A percentile compares a stretch with the other conserved stretches of the same genome.
Evolutionary conservation across 2,113 vertebrate species (phyloP).

Genomic region (Pseudopipra pipra): DNA sequence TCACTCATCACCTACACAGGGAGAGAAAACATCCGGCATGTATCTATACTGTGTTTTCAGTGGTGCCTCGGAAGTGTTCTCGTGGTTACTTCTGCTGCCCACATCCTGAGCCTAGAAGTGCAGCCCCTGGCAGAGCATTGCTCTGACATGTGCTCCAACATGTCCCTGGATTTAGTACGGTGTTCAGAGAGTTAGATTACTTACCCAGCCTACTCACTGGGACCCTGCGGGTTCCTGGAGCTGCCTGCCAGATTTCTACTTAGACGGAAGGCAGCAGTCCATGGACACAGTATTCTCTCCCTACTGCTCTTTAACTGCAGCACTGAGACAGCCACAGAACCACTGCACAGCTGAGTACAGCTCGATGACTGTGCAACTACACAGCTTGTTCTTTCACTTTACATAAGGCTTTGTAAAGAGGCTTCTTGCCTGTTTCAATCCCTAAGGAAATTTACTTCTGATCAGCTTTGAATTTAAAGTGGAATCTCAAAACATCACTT

Average conservation of each 20-base stretch:
- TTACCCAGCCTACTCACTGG: not conserved
- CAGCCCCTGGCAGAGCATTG: not conserved
- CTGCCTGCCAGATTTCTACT: not conserved
- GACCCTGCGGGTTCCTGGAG: not conserved
- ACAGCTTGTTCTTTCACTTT: not conserved
- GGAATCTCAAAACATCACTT: not conserved
- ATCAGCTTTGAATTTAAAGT: not conserved
- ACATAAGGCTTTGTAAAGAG: not conserved
- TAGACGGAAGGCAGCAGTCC: not conserved
- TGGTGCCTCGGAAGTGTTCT: not conserved
- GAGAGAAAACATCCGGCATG: not conserved
- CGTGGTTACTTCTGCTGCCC: not conserved
- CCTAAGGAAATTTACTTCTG: not conserved
- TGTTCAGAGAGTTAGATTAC: not conserved
- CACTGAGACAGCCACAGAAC: not conserved
- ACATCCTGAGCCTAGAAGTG: not conserved
- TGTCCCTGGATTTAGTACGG: rapidly evolving
- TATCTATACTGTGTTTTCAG: not conserved
- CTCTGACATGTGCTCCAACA: not conserved
- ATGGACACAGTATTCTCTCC: not conserved
- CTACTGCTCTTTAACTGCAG: not conserved
- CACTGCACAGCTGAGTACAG: not conserved
- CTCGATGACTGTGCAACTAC: not conserved
- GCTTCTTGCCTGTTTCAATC: not conserved
- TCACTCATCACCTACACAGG: constrained; percentile 81